Conservation (phyloP, 2,113 vertebrate genomes). For the Oreotrochilus melanogaster region DNA sequence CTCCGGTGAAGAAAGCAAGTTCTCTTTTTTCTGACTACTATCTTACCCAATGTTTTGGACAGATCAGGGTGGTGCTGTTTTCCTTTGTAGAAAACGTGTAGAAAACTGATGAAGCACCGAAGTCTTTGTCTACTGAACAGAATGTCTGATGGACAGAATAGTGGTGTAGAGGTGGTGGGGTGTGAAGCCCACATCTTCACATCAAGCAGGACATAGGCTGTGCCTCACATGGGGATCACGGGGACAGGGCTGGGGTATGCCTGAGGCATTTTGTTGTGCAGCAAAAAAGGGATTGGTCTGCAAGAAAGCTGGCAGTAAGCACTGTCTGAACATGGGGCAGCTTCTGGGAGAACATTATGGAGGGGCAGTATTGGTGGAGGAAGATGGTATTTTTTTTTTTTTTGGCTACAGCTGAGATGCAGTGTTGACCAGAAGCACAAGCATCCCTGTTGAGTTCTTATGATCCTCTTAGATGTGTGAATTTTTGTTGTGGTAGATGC, state of each 20-base stretch:
- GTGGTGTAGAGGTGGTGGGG: background rate
- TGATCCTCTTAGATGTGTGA: fast-evolving
- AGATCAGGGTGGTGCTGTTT: background rate
- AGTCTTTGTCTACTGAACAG: background rate
- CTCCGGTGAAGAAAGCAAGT: background rate
- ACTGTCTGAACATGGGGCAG: background rate
- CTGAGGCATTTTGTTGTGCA: background rate
- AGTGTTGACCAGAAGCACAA: background rate
- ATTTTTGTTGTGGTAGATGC: background rate
- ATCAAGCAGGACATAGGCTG: background rate
- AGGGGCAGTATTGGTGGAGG: background rate
- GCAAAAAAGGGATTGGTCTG: background rate
- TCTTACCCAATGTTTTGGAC: background rate
- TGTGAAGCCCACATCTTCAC: background rate
- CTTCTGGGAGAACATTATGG: background rate
- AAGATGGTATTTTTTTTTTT: background rate
- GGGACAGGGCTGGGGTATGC: background rate
- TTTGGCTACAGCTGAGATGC: background rate
- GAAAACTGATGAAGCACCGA: background rate
- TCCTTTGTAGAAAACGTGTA: background rate
- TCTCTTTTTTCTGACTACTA: background rate
- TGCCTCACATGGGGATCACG: background rate
- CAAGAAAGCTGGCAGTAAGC: background rate
- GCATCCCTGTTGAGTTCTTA: background rate
- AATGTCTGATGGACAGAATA: background rate